Percentiles rank a stretch among this genome's conserved stretches.
These are phyloP conservation scores for Saturnia japonica DNA, from an alignment of 2,888 invertebrate genomes.

Conservation along the genomic window DNA sequence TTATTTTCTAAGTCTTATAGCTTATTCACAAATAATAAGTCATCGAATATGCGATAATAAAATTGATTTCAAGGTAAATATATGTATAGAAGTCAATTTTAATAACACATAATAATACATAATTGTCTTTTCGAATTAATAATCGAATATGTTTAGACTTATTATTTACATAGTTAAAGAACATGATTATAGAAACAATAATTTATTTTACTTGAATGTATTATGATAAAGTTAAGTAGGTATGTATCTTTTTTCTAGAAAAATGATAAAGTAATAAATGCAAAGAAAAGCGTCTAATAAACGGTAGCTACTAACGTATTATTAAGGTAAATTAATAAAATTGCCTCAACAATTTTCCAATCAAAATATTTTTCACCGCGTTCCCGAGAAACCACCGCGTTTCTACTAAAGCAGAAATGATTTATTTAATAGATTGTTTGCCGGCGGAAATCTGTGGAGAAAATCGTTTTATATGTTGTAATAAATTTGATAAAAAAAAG, in stretches of 20 bases:
- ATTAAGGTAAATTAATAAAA: constrained; percentile 30
- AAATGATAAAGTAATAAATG: background rate
- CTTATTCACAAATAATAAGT: background rate
- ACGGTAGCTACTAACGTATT: background rate
- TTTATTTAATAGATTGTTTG: constrained; percentile 36
- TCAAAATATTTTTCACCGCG: constrained; percentile 42
- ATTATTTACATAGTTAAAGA: no score
- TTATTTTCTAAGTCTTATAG: background rate
- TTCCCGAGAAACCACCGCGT: constrained; percentile 28
- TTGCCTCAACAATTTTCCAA: constrained; percentile 37
- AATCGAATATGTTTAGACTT: no score
- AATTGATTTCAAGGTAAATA: no score
- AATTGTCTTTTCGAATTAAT: no score
- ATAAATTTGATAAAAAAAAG: constrained; percentile 42
- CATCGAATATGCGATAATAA: background rate
- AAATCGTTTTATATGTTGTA: constrained; percentile 44
- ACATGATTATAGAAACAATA: background rate
- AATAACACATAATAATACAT: no score
- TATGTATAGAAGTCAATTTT: no score
- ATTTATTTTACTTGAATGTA: background rate
- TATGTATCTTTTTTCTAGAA: background rate
- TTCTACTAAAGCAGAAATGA: constrained; percentile 27
- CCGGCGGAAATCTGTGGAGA: constrained; percentile 40
- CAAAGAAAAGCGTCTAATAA: background rate
- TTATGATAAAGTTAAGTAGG: background rate